Evolutionary conservation across 2,113 vertebrate species (phyloP).

Genomic region (Zosterops pallidus): DNA sequence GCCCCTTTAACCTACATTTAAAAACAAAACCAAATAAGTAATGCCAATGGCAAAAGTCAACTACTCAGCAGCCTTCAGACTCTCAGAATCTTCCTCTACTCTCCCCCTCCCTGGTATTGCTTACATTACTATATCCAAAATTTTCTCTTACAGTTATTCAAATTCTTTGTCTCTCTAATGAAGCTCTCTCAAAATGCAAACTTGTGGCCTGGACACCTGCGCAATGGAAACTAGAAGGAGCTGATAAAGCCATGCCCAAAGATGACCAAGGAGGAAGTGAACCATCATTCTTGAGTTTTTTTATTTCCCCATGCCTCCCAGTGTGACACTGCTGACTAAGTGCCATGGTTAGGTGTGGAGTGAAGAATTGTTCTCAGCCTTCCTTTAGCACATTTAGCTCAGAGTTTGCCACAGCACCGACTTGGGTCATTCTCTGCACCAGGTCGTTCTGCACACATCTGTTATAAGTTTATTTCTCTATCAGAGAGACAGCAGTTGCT

Average conservation of each 20-base stretch:
- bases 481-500: not conserved
- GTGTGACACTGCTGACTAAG: not conserved
- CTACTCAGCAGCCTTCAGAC: not conserved
- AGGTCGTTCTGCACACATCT: fast-evolving
- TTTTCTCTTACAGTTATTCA: slow-evolving; percentile 10
- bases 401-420: not conserved
- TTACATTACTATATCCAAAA: not conserved
- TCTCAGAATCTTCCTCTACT: not conserved
- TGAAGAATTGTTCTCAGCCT: not conserved
- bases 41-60: not conserved
- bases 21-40: not conserved
- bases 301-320: not conserved
- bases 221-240: slow-evolving; percentile 23
- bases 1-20: not conserved
- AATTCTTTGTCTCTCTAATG: not conserved
- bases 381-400: not conserved
- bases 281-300: not conserved
- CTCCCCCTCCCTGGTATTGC: fast-evolving
- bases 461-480: not conserved
- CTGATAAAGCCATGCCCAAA: not conserved
- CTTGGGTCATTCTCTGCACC: not conserved
- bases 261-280: slow-evolving; percentile 12
- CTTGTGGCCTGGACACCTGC: slow-evolving; percentile 9
- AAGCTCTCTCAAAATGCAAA: not conserved
- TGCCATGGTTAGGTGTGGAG: not conserved